Percentiles rank a stretch among this genome's conserved stretches.
Conservation (phyloP, 2,888 invertebrate species). For the Stegana nigrithorax region DNA sequence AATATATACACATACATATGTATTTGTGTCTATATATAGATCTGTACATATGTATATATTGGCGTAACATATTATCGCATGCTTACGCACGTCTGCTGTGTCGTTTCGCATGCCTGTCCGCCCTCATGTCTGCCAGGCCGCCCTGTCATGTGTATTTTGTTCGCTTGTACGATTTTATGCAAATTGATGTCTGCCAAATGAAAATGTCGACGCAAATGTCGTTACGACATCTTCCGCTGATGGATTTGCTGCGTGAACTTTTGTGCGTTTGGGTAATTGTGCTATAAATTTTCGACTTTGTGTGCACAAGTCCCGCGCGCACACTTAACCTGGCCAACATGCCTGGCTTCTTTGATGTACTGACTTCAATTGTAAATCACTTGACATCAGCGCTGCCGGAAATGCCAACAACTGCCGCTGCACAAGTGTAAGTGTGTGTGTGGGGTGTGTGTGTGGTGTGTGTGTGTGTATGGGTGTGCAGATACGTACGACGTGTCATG, state of each 20-base stretch:
- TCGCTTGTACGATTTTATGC: not conserved
- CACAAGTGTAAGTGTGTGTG: not conserved
- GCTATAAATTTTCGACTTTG: slow-evolving; percentile 17
- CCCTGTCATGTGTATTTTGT: not conserved
- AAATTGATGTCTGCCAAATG: slow-evolving; percentile 12
- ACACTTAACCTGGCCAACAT: not conserved
- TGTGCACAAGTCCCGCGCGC: not conserved
- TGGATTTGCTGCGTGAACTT: slow-evolving; percentile 15
- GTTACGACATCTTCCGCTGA: not conserved
- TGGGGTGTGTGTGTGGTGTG: not conserved
- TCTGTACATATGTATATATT: no score
- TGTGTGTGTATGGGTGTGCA: no score
- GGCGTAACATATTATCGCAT: not conserved
- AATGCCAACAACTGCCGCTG: not conserved
- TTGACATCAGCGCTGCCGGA: not conserved
- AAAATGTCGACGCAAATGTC: not conserved
- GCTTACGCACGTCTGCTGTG: not conserved
- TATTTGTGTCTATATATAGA: no score
- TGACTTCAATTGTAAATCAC: slow-evolving; percentile 17
- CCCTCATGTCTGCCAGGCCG: not conserved
- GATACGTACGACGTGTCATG: no score
- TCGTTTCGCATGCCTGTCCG: not conserved
- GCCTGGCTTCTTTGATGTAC: slow-evolving; percentile 10
- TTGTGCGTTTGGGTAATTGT: slow-evolving; percentile 17
- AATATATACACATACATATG: no score